Evolutionary conservation across 1,140 invertebrate genomes (phyloP), one percentile per base, ranked within the genome.

Genomic region (Anastrepha ludens): DNA sequence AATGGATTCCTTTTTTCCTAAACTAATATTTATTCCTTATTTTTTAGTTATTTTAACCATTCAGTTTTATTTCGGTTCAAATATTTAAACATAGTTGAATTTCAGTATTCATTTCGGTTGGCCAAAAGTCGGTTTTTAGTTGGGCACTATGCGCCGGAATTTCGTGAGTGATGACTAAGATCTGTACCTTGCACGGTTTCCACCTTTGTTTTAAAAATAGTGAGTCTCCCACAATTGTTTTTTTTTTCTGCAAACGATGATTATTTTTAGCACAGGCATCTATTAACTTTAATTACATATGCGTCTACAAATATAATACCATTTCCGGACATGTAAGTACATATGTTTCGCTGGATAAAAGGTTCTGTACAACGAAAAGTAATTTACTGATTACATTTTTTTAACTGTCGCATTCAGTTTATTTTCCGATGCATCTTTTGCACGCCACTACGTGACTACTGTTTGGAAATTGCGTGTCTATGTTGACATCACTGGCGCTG

Each of bases 401-500:
- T 64, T 8, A 58, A 58, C 55, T 13, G 13, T 2, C 7, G 7
- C 13, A 47, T 81, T 55, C 44, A 50, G 11, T 81, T 55, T 7
- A 13, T 20, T 47, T 81, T 81, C 55, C n/a, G 20, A 13, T 55
- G 74, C 74, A 17, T 81, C 20, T n/a, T 81, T 81, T 11, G 20
- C 74, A 58, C 74, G 74, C 47, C 15, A 50, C n/a, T 17, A 74
- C 15, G 29, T 11, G 65, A 29, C 29, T 67, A 67, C 29, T 29
- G 8, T 47, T 74, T 74, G 70, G 11, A 74, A 6, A 7, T 47
- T 47, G 15, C 70, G 41, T 47, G 41, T 4, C 70, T 5, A 2
- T 13, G 70, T 55, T 81, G 74, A 58, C 74, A 81, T 81, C 74
- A 81, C n/a, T 81, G 15, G 17, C 4, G 41, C 39, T 74, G 47